A percentile compares a stretch with the other conserved stretches of the same genome.
Evolutionary conservation across 2,113 vertebrate species (phyloP).

Genomic region (Eira barbara): DNA sequence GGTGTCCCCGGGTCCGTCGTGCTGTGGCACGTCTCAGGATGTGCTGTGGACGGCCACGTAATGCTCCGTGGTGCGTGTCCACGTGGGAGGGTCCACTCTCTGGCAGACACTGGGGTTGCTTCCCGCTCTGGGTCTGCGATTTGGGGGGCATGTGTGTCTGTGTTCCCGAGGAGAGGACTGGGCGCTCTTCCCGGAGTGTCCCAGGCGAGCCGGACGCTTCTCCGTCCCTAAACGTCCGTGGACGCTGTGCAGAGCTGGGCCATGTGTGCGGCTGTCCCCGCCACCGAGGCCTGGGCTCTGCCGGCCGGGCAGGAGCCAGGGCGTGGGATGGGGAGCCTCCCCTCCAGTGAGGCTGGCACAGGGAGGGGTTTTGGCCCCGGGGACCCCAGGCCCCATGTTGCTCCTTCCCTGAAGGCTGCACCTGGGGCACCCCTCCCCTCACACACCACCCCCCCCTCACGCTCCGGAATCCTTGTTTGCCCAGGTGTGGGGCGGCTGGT

Average conservation of each 20-base stretch:
- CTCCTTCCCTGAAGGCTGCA: neutral
- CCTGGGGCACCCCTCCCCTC: neutral
- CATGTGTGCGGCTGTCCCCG: accelerated
- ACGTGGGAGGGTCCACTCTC: neutral
- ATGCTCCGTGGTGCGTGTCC: neutral
- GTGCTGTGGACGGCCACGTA: neutral
- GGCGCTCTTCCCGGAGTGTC: neutral
- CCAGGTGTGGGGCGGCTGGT: neutral
- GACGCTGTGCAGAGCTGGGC: neutral
- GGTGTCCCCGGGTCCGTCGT: accelerated
- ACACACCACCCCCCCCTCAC: accelerated
- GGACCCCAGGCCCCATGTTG: neutral
- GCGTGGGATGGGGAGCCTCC: neutral
- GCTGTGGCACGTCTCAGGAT: accelerated
- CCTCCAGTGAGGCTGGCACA: neutral
- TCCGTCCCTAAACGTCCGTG: neutral
- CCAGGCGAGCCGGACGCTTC: accelerated
- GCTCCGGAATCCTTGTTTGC: neutral
- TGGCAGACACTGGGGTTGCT: neutral
- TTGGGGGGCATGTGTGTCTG: neutral
- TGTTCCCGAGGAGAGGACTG: neutral
- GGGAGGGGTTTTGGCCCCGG: neutral
- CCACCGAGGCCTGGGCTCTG: no score
- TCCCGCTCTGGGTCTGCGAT: neutral
- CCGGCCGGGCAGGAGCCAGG: accelerated